phyloP scores from a whole-genome alignment of 2,797 vertebrate species.

The Streptopelia turtur region DNA sequence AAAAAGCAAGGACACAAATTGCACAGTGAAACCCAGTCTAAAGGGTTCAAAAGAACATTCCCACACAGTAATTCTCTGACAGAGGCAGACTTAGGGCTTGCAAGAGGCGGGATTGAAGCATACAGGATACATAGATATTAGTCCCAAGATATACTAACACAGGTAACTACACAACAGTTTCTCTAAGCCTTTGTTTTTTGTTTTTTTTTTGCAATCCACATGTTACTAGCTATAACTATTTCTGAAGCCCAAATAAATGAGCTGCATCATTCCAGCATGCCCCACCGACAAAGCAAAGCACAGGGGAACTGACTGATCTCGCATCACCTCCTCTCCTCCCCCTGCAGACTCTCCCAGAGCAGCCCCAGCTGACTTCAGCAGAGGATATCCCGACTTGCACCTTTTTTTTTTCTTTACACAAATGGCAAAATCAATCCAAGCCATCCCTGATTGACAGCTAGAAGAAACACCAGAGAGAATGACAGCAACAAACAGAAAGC shows the following conservation, averaged over 20 bases:
- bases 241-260: neutral
- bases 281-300: neutral
- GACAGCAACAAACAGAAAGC: conserved; percentile 21
- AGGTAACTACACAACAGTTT: neutral
- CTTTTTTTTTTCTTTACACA: neutral
- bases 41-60: neutral
- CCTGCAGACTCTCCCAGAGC: neutral
- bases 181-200: neutral
- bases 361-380: neutral
- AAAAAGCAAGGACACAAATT: neutral
- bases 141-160: neutral
- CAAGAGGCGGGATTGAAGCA: neutral
- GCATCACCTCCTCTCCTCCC: neutral
- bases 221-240: neutral
- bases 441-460: neutral
- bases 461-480: neutral
- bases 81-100: neutral
- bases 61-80: neutral
- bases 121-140: accelerated
- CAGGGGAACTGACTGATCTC: neutral
- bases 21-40: neutral
- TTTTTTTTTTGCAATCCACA: neutral
- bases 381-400: neutral
- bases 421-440: neutral
- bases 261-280: neutral